Evolutionary conservation across 2,797 vertebrate species (phyloP), one percentile per base, ranked within the genome.

Genomic region (Decapterus maruadsi): DNA sequence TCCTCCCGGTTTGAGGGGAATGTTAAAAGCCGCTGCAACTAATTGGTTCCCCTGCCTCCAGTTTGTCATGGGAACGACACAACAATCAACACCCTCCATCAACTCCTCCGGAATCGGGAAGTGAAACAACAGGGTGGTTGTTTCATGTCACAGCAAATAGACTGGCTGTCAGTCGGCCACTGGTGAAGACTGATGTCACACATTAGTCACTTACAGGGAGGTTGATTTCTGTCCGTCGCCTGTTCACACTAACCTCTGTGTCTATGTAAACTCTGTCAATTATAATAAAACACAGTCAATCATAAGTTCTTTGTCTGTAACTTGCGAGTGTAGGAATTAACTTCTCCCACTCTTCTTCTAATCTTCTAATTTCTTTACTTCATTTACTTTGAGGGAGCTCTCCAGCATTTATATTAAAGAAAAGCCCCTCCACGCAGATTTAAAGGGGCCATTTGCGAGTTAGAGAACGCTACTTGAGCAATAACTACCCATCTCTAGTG

Each of bases 1-100:
- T 81, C 78, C 65, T 86, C 56, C 73, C 36, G 68, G 75, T 89
- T 89, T 65, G 81, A 82, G 74, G 72, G 68, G 81, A 90, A 89
- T 84, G 89, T 87, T 90, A 84, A 92, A 90, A 87, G 84, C 85
- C 67, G 17, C 70, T 55, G 48, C 72, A 87, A 77, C 84, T 91
- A 94, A 94, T 94, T 93, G 92, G 90, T 89, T 92, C 93, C 93
- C 91, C 63, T 84, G 91, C 89, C 87, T 89, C 91, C 88, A 87
- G 87, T 90, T 90, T 90, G 89, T 92, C 91, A 87, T 66, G 86
- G 75, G 85, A 84, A 60, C 48, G 53, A 82, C 76, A 69, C 69
- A 62, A 83, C 83, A 64, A 89, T 88, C 81, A 80, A 61, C 82
- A 16, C 5, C 68, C 71, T 86, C 81, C 84, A 77, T 89, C 88